Percentiles rank a stretch among this genome's conserved stretches.
Evolutionary conservation across 2,888 invertebrate genomes (phyloP).

Genomic region (Brachyptera putata): DNA sequence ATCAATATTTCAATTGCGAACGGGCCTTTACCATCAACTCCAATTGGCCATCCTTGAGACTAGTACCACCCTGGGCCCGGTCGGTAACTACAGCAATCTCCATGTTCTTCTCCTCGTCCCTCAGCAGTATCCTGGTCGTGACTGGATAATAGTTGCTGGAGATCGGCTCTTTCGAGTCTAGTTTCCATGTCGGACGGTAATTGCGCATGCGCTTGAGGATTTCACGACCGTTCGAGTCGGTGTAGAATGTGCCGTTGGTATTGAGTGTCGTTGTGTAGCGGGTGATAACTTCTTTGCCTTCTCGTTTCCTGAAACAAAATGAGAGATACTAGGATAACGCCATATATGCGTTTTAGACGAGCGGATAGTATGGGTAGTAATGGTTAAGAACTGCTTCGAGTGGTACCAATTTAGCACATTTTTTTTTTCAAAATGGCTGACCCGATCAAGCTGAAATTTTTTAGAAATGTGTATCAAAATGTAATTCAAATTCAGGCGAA

Average conservation of each 20-base stretch:
- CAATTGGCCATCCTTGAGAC: constrained; percentile 66
- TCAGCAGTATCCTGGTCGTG: constrained; percentile 70
- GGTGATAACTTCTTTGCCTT: constrained; percentile 81
- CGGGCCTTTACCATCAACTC: constrained; percentile 77
- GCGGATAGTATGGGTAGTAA: too few relatives aligned
- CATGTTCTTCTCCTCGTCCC: constrained; percentile 48
- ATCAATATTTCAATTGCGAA: too few relatives aligned
- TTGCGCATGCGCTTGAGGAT: constrained; percentile 65
- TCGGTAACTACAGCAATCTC: constrained; percentile 65
- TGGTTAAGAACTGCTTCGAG: too few relatives aligned
- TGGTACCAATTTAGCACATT: too few relatives aligned
- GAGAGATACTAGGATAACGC: too few relatives aligned
- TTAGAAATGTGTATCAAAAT: too few relatives aligned
- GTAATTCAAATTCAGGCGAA: too few relatives aligned
- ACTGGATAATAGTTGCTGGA: constrained; percentile 93
- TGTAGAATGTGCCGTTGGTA: constrained; percentile 70
- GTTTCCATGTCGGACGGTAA: constrained; percentile 66
- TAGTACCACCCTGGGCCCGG: constrained; percentile 76
- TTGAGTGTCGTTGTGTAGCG: constrained; percentile 60
- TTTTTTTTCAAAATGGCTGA: too few relatives aligned
- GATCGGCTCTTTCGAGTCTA: constrained; percentile 64
- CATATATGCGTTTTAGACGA: too few relatives aligned
- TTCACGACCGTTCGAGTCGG: constrained; percentile 92
- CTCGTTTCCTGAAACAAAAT: constrained; percentile 46
- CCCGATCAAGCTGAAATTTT: too few relatives aligned